These are phyloP conservation scores for Athalia cordata DNA, from an alignment of 2,888 invertebrate genomes.

Conservation along the genomic window DNA sequence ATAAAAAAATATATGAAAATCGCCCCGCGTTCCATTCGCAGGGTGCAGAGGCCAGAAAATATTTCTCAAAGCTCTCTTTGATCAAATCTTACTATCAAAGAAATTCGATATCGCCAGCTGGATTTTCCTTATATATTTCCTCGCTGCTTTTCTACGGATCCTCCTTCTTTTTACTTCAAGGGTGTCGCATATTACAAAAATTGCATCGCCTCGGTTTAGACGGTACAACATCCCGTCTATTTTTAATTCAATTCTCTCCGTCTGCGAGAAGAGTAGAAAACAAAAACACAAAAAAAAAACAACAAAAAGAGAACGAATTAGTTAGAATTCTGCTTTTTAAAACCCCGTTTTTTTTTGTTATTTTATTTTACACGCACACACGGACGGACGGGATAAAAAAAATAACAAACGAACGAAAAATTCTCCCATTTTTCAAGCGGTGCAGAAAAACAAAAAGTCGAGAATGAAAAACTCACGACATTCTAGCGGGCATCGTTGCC, in stretches of 20 bases:
- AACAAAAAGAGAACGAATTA: too few species aligned
- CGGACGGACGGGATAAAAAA: too few species aligned
- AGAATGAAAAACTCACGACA: constrained; percentile 29
- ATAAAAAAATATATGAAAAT: background rate
- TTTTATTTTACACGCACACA: too few species aligned
- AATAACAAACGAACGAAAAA: too few species aligned
- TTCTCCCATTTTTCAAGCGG: too few species aligned
- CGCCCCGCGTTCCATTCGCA: background rate
- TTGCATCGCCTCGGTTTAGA: background rate
- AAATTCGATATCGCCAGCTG: constrained; percentile 41
- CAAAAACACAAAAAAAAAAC: too few species aligned
- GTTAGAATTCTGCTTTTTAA: too few species aligned
- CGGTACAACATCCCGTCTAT: background rate
- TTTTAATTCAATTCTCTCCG: constrained; percentile 6
- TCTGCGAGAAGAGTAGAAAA: too few species aligned
- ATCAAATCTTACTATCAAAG: constrained; percentile 40
- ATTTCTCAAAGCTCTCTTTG: constrained; percentile 40
- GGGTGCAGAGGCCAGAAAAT: constrained; percentile 27
- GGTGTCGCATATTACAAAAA: background rate
- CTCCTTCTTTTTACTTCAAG: constrained; percentile 38
- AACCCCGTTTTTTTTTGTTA: too few species aligned
- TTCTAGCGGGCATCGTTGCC: too few species aligned
- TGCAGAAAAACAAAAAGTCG: background rate
- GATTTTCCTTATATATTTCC: constrained; percentile 13
- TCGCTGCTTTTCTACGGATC: constrained; percentile 41